Evolutionary conservation across 2,888 invertebrate genomes (phyloP), one percentile per base, ranked within the genome.

Genomic region (Cerceris rybyensis): DNA sequence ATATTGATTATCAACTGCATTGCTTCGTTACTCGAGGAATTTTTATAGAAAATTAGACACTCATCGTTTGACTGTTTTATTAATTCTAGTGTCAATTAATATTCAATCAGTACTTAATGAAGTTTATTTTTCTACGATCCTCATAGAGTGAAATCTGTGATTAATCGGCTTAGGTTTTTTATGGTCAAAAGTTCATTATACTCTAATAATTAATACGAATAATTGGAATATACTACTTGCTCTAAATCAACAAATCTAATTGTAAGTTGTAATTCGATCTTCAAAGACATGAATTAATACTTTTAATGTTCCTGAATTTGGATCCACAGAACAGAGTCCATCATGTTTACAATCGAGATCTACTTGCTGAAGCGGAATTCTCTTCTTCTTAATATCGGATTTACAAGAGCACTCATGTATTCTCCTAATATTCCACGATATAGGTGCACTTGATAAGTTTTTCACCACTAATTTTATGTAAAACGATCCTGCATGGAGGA

Each of bases 321-420:
- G 75, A 16, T 61, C 5, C 2, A 81, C 5, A 43, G 16, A 43
- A 28, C 81, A 84, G n/a, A 84, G 50, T 59, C 77, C 60, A n/a
- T 60, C 66, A 14, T 85, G 84, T 13, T 55, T 39, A 1, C 85
- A 85, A 13, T 83, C 58, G 2, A 69, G 52, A 6, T 74, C 68
- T 6, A 49, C 17, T 41, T 50, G 60, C n/a, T 61, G 52, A 13
- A 68, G 57, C 1, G 77, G 75, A 9, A 71, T 7, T 0, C 70
- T 52, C 49, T 54, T 59, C 11, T 59, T 54, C 9, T 81, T 84
- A 13, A 11, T 0, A 28, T 79, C 8, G 6, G 67, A 74, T 54
- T 70, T 57, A 17, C 85, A 85, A 11, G 64, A 63, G 28, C 85
- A 85, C 0, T 60, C 55, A 9, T 76, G 61, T 4, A 75, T 28